phyloP scores from a whole-genome alignment of 1,140 invertebrate species.

The Triops longicaudatus region DNA sequence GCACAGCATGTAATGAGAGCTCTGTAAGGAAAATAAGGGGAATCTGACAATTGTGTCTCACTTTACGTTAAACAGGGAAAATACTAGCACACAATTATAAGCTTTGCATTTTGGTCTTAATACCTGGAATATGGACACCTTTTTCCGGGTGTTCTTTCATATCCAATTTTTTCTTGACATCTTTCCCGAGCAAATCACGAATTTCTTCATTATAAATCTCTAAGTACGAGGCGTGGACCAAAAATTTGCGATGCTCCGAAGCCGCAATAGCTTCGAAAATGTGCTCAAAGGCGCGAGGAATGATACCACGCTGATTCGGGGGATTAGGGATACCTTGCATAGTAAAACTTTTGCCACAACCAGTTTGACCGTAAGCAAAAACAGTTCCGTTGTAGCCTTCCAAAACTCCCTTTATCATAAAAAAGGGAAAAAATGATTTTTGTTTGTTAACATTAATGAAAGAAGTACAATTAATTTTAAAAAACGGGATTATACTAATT shows the following conservation, averaged over 20 bases:
- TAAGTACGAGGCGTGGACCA: slow-evolving; percentile 82
- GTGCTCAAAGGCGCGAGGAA: slow-evolving; percentile 80
- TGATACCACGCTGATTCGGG: slow-evolving; percentile 60
- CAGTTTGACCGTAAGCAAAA: slow-evolving; percentile 82
- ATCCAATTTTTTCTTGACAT: slow-evolving; percentile 56
- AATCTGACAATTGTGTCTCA: too few species aligned
- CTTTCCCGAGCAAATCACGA: slow-evolving; percentile 61
- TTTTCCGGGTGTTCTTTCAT: slow-evolving; percentile 70
- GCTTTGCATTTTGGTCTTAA: background rate
- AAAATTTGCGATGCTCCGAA: slow-evolving; percentile 66
- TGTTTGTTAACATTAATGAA: background rate
- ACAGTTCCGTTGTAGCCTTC: slow-evolving; percentile 82
- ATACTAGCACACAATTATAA: background rate
- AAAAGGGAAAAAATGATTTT: slow-evolving; percentile 22
- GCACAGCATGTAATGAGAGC: slow-evolving; percentile 63
- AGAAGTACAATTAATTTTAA: too few species aligned
- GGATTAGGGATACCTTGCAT: slow-evolving; percentile 63
- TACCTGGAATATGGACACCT: slow-evolving; percentile 70
- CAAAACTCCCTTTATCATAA: slow-evolving; percentile 55
- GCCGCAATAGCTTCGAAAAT: slow-evolving; percentile 85
- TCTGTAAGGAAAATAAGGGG: slow-evolving; percentile 42
- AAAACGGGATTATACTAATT: too few species aligned
- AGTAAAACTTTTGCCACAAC: slow-evolving; percentile 71
- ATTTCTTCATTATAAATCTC: slow-evolving; percentile 83
- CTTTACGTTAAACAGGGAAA: too few species aligned